Evolutionary conservation across 2,797 vertebrate species (phyloP).

Genomic region (Podarcis siculus): DNA sequence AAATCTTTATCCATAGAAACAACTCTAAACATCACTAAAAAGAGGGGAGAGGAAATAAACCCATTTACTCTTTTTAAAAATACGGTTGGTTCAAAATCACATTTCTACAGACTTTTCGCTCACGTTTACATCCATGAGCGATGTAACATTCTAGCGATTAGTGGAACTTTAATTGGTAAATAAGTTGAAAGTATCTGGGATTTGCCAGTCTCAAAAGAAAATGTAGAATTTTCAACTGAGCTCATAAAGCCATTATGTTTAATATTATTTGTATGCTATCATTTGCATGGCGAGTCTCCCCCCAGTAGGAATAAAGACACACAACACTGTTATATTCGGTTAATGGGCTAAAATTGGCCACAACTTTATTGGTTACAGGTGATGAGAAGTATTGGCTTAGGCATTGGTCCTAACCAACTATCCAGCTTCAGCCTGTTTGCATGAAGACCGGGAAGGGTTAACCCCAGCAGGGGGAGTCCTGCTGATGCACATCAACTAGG

Average conservation of each 20-base stretch:
- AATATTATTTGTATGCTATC: not conserved
- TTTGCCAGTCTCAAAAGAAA: not conserved
- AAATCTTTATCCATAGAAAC: slow-evolving; percentile 3
- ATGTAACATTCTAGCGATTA: not conserved
- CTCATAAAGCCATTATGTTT: not conserved
- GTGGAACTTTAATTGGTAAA: not conserved
- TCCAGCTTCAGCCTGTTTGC: too few species aligned
- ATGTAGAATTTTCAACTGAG: not conserved
- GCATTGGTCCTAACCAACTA: too few species aligned
- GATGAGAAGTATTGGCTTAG: too few species aligned
- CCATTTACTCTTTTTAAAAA: not conserved
- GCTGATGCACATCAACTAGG: too few species aligned
- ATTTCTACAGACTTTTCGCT: not conserved
- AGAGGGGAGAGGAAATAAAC: not conserved
- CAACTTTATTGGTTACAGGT: too few species aligned
- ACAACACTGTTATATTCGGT: too few species aligned
- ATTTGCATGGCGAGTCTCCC: not conserved
- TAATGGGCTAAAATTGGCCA: too few species aligned
- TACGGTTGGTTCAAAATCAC: not conserved
- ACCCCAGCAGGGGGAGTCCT: too few species aligned
- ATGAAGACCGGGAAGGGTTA: too few species aligned
- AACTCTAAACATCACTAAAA: slow-evolving; percentile 14
- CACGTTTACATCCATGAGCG: too few species aligned
- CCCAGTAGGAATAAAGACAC: too few species aligned
- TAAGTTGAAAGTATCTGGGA: not conserved